A percentile compares a stretch with the other conserved stretches of the same genome.
These are phyloP conservation scores for Melanophora roralis DNA, from an alignment of 2,888 invertebrate species.

Conservation along the genomic window DNA sequence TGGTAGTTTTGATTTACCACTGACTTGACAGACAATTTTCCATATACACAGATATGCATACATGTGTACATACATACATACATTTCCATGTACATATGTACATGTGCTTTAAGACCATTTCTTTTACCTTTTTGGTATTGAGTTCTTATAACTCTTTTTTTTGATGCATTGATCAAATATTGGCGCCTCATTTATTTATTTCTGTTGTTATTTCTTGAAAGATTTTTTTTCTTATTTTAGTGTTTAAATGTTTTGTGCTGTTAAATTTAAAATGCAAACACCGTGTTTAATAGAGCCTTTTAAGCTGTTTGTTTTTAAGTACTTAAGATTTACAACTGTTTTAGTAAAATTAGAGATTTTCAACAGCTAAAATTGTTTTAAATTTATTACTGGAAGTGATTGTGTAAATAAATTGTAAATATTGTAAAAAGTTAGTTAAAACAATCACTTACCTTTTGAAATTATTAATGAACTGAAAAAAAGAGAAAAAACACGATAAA, in stretches of 20 bases:
- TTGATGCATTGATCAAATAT: constrained; percentile 2
- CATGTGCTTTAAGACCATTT: no score
- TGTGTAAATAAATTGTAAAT: neutral
- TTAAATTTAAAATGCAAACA: constrained; percentile 40
- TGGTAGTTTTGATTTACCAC: constrained; percentile 34
- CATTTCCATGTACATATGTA: no score
- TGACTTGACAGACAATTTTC: constrained; percentile 40
- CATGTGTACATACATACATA: no score
- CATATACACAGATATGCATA: no score
- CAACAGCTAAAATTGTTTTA: neutral
- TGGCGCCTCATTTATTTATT: constrained; percentile 48
- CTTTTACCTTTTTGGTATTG: constrained; percentile 9
- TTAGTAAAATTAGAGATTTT: neutral
- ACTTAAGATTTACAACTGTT: neutral
- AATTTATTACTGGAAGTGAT: neutral
- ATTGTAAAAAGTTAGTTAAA: neutral
- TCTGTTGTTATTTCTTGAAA: neutral
- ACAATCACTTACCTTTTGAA: neutral
- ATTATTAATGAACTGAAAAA: no score
- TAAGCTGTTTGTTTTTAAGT: neutral
- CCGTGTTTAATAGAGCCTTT: neutral
- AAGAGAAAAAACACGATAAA: no score
- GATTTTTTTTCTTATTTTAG: constrained; percentile 10
- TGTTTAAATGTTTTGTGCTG: neutral
- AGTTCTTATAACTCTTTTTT: neutral